Evolutionary conservation across 2,888 invertebrate species (phyloP), one percentile per base, ranked within the genome.

Genomic region (Brachynemurus nebulosus): DNA sequence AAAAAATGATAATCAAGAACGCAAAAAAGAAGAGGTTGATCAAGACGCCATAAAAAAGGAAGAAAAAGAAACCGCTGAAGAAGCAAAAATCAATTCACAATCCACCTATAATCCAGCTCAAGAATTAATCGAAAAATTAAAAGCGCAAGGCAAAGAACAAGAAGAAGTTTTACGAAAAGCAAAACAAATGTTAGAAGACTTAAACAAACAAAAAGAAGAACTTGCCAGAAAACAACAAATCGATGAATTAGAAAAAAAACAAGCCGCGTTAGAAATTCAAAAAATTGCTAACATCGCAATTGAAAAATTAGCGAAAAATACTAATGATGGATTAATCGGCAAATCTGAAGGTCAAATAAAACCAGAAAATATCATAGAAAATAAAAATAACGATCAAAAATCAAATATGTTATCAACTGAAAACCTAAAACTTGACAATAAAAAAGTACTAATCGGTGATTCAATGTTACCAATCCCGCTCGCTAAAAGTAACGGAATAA

Each of bases 101-200:
- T 57, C 55, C 37, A 58, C 61, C 30, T 50, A 55, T 4, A 57
- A 59, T 47, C 53, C 59, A 7, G 54, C 52, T 2, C 30, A 38
- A 25, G 65, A 72, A 51, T 57, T 80, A 8, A 66, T 78, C 23
- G 73, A 76, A 57, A 76, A 76, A 14, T 67, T 83, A 16, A 76
- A 80, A 59, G 72, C 77, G 56, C 78, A 82, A 50, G 76, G 78
- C 45, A 69, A 76, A 57, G 77, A 78, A 55, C 78, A 80, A 54
- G 71, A 76, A 53, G 72, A 79, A 58, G 61, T 83, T 48, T 67
- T 81, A 23, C 71, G 78, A 52, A 76, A 81, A 56, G 78, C 80
- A 53, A 76, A 78, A 52, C 69, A 76, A 55, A 67, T 80, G 46
- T 57, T 79, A 37, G 65, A 74, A 48, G 72, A 78, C 57, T 64